Base-by-base conservation (phyloP, 2,113 vertebrate genomes). In the Phalacrocorax pelagicus region DNA sequence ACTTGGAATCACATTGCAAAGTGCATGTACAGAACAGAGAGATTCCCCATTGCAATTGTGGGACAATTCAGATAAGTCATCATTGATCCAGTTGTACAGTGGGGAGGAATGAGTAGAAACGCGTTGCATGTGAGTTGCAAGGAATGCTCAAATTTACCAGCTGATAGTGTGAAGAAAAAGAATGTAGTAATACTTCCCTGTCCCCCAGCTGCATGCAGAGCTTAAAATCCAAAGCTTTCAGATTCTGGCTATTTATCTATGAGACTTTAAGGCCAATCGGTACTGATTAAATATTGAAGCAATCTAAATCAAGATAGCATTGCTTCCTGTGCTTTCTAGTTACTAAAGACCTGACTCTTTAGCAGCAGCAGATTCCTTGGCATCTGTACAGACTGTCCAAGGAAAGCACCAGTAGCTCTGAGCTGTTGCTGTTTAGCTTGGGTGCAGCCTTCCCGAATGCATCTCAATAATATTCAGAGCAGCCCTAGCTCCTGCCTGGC, bases 201-300 rank as follows among this genome's bases (percentile, higher is more conserved):
- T 2, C 8, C 5, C 10, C 12, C 30, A 52, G 23, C 23, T 81
- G 57, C 67, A 77, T 34, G 13, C 38, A 38, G 32, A 92, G 15
- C 18, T 91, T 81, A n/a, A 88, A 86, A 62, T 66, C 22, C 20
- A 30, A 61, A 30, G 4, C 59, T 44, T 71, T 88, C 46, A 32
- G 17, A 38, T 94, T 63, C 40, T 92, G 30, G 12, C 6, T 66
- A 17, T 79, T 81, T 81, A 44, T 46, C 46, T 83, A 19, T 51
- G 29, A 67, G 38, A 66, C 18, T 67, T 13, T 12, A 91, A 57
- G 26, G 57, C 26, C 38, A 85, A 3, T 47, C 0, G 2, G 47
- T 75, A 51, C n/a, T 87, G 22, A 85, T 72, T 67, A 89, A 94
- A 67, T 67, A 81, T 59, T 63, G 52, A 88, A 84, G 78, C 17